These are phyloP conservation scores for Homalodisca vitripennis DNA, from an alignment of 1,140 invertebrate species.

Conservation along the genomic window DNA sequence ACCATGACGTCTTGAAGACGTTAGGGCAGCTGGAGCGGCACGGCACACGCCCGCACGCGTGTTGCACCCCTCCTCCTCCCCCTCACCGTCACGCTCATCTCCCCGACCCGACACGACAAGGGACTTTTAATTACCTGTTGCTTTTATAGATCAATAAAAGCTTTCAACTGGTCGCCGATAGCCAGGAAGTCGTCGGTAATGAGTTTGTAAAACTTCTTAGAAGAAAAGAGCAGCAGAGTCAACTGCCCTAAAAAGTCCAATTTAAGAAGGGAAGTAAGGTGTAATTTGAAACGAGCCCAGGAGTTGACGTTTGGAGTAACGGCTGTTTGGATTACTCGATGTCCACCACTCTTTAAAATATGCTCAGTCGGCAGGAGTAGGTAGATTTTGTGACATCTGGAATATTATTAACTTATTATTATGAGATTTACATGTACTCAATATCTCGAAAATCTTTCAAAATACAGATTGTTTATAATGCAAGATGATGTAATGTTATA, in stretches of 20 bases:
- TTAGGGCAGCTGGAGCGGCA: constrained; percentile 24
- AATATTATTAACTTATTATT: too few relatives aligned
- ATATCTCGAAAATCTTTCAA: too few relatives aligned
- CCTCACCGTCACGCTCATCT: constrained; percentile 4
- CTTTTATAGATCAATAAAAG: constrained; percentile 16
- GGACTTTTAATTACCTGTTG: constrained; percentile 15
- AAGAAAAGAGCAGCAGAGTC: too few relatives aligned
- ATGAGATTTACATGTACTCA: too few relatives aligned
- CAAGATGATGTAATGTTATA: too few relatives aligned
- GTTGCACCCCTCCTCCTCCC: background rate
- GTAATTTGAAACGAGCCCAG: background rate
- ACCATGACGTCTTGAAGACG: constrained; percentile 27
- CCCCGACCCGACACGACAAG: constrained; percentile 6
- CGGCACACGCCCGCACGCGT: constrained; percentile 2
- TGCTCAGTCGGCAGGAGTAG: too few relatives aligned
- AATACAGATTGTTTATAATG: too few relatives aligned
- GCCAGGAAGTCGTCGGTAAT: constrained; percentile 1
- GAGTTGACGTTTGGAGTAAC: too few relatives aligned
- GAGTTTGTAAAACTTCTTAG: constrained; percentile 5
- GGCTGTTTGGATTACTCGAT: too few relatives aligned
- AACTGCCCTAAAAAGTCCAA: background rate
- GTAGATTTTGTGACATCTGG: too few relatives aligned
- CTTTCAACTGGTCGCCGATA: constrained; percentile 15
- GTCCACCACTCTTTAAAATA: too few relatives aligned
- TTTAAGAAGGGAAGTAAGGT: constrained; percentile 8